Base-by-base conservation (phyloP, 2,888 invertebrate species). In the Lapara coniferarum region DNA sequence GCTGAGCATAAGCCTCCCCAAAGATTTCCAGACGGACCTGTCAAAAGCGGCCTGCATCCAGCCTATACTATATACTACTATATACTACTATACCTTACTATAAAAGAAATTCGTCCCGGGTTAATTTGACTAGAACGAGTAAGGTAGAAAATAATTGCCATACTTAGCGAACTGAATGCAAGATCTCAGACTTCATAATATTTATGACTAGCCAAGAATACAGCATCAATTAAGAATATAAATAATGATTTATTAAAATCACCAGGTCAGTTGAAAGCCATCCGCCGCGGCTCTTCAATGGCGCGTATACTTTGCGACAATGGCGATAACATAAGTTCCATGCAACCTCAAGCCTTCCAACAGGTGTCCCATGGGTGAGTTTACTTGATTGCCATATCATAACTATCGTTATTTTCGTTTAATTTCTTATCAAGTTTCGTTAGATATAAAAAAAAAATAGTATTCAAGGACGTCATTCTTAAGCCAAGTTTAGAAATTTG, bases 251-350 rank as follows among this genome's bases (percentile, higher is more conserved):
- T 14, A 25, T 19, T 12, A 56, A 63, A 16, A 25, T 25, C 57
- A 56, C 25, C 78, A 93, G 93, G 84, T 80, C 97, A 97, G 94
- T 87, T 97, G 52, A 89, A 93, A 66, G 94, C 96, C 77, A 95
- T 97, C 74, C 94, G 96, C 88, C 77, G 77, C 2, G 91, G 91
- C 0, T 74, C 92, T 2, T 89, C 89, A n/a, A 95, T 97, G 82
- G 95, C 97, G 0, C 94, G 96, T 73, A 79, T 97, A 57, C 85
- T 97, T 66, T 97, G 97, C 78, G 96, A 97, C 81, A 97, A 97
- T 80, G 94, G 95, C 0, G 94, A 96, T 70, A 85, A 92, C 68
- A 92, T 96, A 57, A 82, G 88, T 63, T 81, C 90, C n/a, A 95
- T 96, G 94, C 96, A 96, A 83, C 95, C 95, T 0, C 91, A 90